Base-by-base conservation (phyloP, 2,888 invertebrate genomes). In the Oscheius sp. region DNA sequence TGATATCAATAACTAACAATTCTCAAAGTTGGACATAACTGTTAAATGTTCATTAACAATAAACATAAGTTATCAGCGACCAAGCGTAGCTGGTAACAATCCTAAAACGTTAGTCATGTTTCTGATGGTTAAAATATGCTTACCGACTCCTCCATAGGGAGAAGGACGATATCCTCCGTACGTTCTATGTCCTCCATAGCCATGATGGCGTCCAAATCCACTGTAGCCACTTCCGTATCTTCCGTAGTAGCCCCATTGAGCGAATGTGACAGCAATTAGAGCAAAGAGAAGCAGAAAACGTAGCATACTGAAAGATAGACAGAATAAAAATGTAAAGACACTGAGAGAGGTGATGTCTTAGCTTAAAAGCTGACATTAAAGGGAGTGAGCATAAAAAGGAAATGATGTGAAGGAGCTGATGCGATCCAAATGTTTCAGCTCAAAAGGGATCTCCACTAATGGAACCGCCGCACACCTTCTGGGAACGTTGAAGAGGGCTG, bases 241-340 rank as follows among this genome's bases (percentile, higher is more conserved):
- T 43, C 63, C 63, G 25, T 63, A 63, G 52, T 66, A 66, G n/a
- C 77, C 77, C 49, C 70, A 76, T 70, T 78, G 78, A 45, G 74
- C 72, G 35, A 72, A 56, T 25, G 61, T 76, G 52, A 78, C 61
- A 27, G 78, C 74, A 35, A 76, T 29, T 25, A 76, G 68, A 35
- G 75, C 75, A n/a, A 77, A 45, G 18, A 70, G 18, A 9, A 70
- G 49, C 12, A 43, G 18, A 43, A 56, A 46, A 13, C 56, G 69
- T 21, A 70, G 59, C 69, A 70, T 70, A 13, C 52, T 41, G 18
- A n/a, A 52, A 52, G 29, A 68, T 6, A 35, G 35, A 35, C 9
- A 35, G 5, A 9, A 35, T 35, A 5, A 49, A 3, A 49, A 18
- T 49, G 49, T 7, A 49, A 49, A 49, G n/a, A 49, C n/a, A 49